phyloP scores from a whole-genome alignment of 2,797 vertebrate genomes.

The Acomys russatus region DNA sequence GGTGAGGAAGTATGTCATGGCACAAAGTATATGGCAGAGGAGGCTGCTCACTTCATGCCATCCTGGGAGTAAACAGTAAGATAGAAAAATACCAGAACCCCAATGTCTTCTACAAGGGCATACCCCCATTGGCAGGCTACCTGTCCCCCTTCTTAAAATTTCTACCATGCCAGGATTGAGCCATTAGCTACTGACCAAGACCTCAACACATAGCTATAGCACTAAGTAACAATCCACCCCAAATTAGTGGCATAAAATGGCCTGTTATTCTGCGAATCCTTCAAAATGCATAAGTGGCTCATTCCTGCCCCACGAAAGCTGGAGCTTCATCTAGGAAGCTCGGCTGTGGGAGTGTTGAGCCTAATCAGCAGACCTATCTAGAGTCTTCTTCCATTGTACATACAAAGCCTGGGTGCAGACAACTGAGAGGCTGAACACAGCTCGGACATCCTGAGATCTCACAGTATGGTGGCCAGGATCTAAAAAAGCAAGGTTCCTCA shows the following conservation, averaged over 20 bases:
- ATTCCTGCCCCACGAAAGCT: neutral
- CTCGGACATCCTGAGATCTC: slow-evolving; percentile 5
- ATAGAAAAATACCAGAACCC: neutral
- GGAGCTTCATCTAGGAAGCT: neutral
- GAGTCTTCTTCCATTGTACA: neutral
- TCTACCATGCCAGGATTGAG: neutral
- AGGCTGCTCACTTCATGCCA: no score
- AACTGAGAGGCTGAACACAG: slow-evolving; percentile 29
- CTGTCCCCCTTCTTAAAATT: neutral
- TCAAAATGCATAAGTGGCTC: slow-evolving; percentile 19
- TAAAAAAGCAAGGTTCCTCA: neutral
- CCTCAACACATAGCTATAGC: neutral
- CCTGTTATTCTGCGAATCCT: slow-evolving; percentile 30
- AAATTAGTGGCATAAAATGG: slow-evolving; percentile 38
- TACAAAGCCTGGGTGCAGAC: neutral
- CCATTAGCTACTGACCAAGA: neutral
- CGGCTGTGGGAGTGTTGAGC: neutral
- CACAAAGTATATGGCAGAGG: neutral
- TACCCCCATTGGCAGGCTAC: neutral
- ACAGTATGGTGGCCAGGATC: neutral
- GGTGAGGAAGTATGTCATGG: neutral
- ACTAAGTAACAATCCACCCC: slow-evolving; percentile 3
- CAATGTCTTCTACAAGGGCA: neutral
- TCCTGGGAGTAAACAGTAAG: neutral
- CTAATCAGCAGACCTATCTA: neutral